Base-by-base conservation (phyloP, 2,888 invertebrate genomes). In the Lacanobia wlatinum region DNA sequence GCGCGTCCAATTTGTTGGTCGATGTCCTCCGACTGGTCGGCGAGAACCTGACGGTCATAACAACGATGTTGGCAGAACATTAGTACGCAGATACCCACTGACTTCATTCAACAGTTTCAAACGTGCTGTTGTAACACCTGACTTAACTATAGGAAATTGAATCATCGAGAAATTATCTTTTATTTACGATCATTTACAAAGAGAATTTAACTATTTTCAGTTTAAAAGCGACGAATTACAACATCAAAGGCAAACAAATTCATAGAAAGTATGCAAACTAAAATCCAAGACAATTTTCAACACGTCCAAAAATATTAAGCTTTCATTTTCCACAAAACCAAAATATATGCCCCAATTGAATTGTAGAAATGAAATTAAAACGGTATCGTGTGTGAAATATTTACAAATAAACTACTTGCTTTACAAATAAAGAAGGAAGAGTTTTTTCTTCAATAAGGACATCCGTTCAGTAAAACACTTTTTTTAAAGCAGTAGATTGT, bases 1-100 rank as follows among this genome's bases (percentile, higher is more conserved):
- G 6, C 64, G 72, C 82, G 73, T 82, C 48, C 60, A 61, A 72
- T 71, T 82, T 80, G 78, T 77, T 76, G 60, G 52, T 55, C 65
- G 82, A 67, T 78, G 58, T 79, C 78, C 48, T 65, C 58, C n/a
- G 68, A 62, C 78, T 65, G 56, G 43, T 58, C 48, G 61, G 50
- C 40, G 52, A 10, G 53, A 61, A 62, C 72, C 71, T 76, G 79
- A 58, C 64, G 48, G 56, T 46, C 56, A 68, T 80, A 72, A 72
- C 72, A 82, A 82, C 64, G n/a, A 77, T 52, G 62, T 55, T 81
- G 66, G 23, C 38, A 18, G 50, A 58, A 50, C 69, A 81, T 81
- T 76, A 70, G 63, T 64, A 77, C 6, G 23, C 62, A 64, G 80
- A 52, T 43, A 34, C 23, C 61, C 46, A 62, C 56, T n/a, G 21